Evolutionary conservation across 2,888 invertebrate genomes (phyloP), one percentile per base, ranked within the genome.

Genomic region (Andricus curvator): DNA sequence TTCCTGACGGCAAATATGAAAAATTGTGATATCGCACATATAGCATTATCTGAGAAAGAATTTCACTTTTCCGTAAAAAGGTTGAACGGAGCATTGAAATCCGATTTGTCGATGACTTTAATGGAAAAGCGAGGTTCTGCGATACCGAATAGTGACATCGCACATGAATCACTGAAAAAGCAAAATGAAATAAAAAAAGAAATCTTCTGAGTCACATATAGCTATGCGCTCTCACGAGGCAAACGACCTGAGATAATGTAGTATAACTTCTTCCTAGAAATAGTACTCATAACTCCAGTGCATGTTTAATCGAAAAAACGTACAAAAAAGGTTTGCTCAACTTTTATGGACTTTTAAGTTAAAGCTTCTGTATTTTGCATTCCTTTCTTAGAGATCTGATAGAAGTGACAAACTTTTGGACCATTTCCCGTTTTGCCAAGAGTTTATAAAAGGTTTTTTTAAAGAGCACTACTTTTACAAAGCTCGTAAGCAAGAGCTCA

Each of bases 341-440:
- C 51, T 70, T 67, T 22, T 8, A 70, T 29, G 70, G 11, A 33
- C 48, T 68, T 68, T 68, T 17, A 44, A 17, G 3, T n/a, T 56
- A 9, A 11, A 56, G 22, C n/a, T 22, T 22, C 11, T 60, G 17
- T 64, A 29, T 29, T 64, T n/a, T 74, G n/a, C 6, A 74, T 60
- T 60, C 15, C 1, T 56, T n/a, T n/a, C n/a, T 25, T 8, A 17
- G 51, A 74, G 74, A 74, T 60, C 60, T 74, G 51, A 60, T 74
- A 74, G n/a, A 74, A 74, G 29, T n/a, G 33, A 74, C 1, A 60
- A 56, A 74, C 56, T 74, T 74, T 56, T 33, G 29, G 22, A 74
- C 11, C 29, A 2, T 60, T 60, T 15, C 15, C 20, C 6, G 41
- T 37, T 74, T 51, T 74, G 2, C 29, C 51, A 29, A 33, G 56